Base-by-base conservation (phyloP, 2,888 invertebrate species). In the Microctonus aethiopoides region DNA sequence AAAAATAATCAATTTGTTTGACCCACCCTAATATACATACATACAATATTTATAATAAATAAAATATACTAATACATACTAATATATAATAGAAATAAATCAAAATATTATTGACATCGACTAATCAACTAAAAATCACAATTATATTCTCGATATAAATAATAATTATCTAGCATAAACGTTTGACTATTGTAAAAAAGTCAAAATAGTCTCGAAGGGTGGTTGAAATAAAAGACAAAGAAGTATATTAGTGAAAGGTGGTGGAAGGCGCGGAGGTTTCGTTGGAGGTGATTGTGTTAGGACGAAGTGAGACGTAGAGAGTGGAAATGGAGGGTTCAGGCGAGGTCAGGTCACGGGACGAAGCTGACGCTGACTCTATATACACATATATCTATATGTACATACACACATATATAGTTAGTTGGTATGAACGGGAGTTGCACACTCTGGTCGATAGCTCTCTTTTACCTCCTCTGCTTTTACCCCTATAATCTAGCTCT, bases 331-430 rank as follows among this genome's bases (percentile, higher is more conserved):
- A 79, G 84, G 83, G 86, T 85, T 86, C 86, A 85, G 85, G 78
- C 82, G 85, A 84, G 86, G 86, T 85, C 85, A 85, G 86, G 86
- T 86, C 86, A 85, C 82, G 81, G 81, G 83, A 83, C 81, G 81
- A 74, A 78, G 76, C 75, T 76, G 71, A 79, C 71, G n/a, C n/a
- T n/a, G n/a, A n/a, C n/a, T n/a, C n/a, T n/a, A n/a, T n/a, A n/a
- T n/a, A n/a, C n/a, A n/a, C n/a, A n/a, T n/a, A n/a, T n/a, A n/a
- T n/a, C n/a, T n/a, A n/a, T n/a, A n/a, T n/a, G n/a, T n/a, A n/a
- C n/a, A n/a, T n/a, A n/a, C n/a, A n/a, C n/a, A n/a, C n/a, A n/a
- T n/a, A n/a, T 29, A 7, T 29, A 29, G 29, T 29, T 29, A 7
- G 72, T 59, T 65, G 65, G 36, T 57, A 52, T 34, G 13, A 36